phyloP scores from a whole-genome alignment of 2,797 vertebrate genomes.

The Sebastes oblongus region DNA sequence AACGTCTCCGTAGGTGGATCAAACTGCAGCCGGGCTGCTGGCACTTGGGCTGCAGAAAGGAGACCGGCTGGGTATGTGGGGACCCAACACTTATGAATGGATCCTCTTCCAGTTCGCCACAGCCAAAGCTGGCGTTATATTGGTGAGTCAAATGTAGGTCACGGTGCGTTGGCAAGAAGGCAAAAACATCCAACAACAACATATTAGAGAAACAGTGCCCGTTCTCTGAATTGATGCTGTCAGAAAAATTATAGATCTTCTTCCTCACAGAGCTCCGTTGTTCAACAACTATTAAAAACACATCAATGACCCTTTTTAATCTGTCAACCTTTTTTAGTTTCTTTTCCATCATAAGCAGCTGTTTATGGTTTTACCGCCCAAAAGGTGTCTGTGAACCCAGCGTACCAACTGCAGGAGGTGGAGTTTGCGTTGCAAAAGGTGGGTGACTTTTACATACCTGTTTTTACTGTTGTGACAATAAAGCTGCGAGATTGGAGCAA shows the following conservation, averaged over 20 bases:
- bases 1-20: conserved; percentile 84
- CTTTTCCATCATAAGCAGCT: neutral
- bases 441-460: neutral
- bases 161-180: neutral
- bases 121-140: conserved; percentile 91
- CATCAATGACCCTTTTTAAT: neutral
- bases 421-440: conserved; percentile 89
- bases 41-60: conserved; percentile 89
- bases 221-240: neutral
- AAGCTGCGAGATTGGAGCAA: too few relatives aligned
- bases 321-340: neutral
- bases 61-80: conserved; percentile 93
- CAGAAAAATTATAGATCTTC: neutral
- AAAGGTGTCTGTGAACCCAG: conserved; percentile 93
- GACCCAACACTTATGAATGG: conserved; percentile 94
- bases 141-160: conserved; percentile 82
- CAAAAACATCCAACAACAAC: too few relatives aligned
- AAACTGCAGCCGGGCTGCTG: conserved; percentile 89
- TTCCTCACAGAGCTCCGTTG: too few relatives aligned
- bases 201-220: neutral
- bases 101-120: conserved; percentile 91
- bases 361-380: neutral
- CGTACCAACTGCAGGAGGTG: conserved; percentile 88
- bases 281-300: neutral
- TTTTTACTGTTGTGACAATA: neutral